Percentiles rank a stretch among this genome's conserved stretches.
These are phyloP conservation scores for Phyllostomus discolor DNA, from an alignment of 2,113 vertebrate species.

Conservation along the genomic window DNA sequence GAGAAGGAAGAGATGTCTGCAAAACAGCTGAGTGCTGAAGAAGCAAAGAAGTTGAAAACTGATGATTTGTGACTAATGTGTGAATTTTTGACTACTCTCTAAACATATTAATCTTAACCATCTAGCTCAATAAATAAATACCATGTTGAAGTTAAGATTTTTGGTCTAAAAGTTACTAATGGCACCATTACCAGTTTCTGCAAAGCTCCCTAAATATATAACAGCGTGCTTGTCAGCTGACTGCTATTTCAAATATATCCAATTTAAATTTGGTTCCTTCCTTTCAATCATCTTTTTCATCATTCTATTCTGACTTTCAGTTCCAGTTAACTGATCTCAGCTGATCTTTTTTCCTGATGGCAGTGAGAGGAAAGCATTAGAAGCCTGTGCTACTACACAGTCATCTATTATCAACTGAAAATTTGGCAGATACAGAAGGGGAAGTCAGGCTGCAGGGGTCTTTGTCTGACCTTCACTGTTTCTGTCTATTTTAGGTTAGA, in stretches of 20 bases:
- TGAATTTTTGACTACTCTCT: neutral
- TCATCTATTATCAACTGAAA: constrained; percentile 42
- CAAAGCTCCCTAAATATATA: neutral
- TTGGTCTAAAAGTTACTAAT: constrained; percentile 21
- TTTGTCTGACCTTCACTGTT: constrained; percentile 53
- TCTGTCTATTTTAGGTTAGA: constrained; percentile 42
- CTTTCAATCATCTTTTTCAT: constrained; percentile 50
- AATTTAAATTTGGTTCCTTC: neutral
- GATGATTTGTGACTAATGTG: neutral
- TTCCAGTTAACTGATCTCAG: constrained; percentile 18
- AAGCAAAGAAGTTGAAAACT: neutral
- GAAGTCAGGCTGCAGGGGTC: constrained; percentile 41
- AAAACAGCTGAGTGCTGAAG: neutral
- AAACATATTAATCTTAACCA: neutral
- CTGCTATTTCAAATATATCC: neutral
- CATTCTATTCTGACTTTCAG: neutral
- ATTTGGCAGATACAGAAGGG: constrained; percentile 33
- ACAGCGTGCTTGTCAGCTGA: neutral
- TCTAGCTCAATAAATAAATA: constrained; percentile 10
- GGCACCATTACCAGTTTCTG: neutral
- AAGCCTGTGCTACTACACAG: neutral
- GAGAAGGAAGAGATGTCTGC: neutral
- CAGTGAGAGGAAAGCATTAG: neutral
- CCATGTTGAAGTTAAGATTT: neutral
- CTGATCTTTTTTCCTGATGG: constrained; percentile 15